A percentile compares a stretch with the other conserved stretches of the same genome.
Conservation (phyloP, 1,140 invertebrate species). For the Zaprionus tsacasi region DNA sequence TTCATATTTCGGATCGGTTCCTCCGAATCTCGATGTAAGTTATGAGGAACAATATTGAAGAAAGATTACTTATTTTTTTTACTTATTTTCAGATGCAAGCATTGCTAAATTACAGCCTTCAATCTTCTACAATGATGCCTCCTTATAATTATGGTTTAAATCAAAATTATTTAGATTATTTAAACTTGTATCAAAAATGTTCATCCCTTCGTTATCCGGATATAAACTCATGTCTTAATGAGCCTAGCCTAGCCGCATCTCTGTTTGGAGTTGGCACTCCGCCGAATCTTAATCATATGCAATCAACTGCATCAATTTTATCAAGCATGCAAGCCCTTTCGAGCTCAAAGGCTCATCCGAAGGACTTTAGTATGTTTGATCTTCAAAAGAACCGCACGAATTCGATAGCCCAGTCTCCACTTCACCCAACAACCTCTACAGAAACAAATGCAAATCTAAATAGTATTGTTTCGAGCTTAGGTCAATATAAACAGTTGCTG, state of each 20-base stretch:
- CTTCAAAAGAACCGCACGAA: constrained; percentile 19
- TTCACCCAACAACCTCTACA: constrained; percentile 25
- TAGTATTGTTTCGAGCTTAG: constrained; percentile 33
- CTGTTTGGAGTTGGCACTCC: constrained; percentile 22
- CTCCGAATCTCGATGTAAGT: constrained; percentile 64
- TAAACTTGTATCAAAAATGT: constrained; percentile 54
- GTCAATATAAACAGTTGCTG: constrained; percentile 43
- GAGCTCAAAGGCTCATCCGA: constrained; percentile 15
- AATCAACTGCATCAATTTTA: constrained; percentile 31
- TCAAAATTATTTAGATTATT: constrained; percentile 57
- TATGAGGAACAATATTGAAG: not conserved
- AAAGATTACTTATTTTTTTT: not conserved
- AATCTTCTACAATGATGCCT: constrained; percentile 44
- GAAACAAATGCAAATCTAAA: constrained; percentile 23
- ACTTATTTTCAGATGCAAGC: constrained; percentile 54
- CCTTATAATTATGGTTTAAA: constrained; percentile 44
- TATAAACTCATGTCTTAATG: constrained; percentile 35
- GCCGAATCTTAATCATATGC: constrained; percentile 27
- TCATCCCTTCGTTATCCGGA: constrained; percentile 46
- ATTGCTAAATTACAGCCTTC: constrained; percentile 55
- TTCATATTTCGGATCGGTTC: constrained; percentile 43
- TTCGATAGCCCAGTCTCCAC: constrained; percentile 2
- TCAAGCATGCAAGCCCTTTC: constrained; percentile 30
- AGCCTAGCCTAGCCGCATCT: constrained; percentile 20
- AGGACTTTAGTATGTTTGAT: constrained; percentile 39